Conservation (phyloP, 2,113 vertebrate genomes). For the Hyla sarda region DNA sequence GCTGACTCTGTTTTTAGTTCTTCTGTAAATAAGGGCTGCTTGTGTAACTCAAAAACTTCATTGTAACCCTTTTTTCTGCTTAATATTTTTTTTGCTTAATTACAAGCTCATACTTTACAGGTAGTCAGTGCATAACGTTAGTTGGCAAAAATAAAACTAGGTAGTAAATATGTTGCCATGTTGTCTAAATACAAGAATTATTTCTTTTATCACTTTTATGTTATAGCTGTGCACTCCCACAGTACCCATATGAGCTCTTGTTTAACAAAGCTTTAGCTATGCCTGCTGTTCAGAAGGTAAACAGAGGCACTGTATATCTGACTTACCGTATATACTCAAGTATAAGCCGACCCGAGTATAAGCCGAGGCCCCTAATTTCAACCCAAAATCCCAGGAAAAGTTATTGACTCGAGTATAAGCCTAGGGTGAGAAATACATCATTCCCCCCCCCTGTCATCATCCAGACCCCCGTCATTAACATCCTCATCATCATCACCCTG, state of each 20-base stretch:
- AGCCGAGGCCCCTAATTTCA: too few relatives aligned
- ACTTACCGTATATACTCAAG: too few relatives aligned
- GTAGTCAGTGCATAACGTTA: not conserved
- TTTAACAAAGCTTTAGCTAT: conserved; percentile 22
- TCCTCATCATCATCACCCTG: too few relatives aligned
- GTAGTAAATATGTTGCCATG: too few relatives aligned
- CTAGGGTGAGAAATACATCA: too few relatives aligned
- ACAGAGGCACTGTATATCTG: conserved; percentile 21
- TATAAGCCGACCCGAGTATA: too few relatives aligned
- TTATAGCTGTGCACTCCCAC: not conserved
- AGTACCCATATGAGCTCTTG: not conserved
- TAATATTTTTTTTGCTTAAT: not conserved
- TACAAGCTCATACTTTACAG: not conserved
- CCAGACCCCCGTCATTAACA: too few relatives aligned
- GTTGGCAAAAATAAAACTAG: not conserved
- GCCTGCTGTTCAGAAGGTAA: conserved; percentile 34
- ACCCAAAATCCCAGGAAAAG: too few relatives aligned
- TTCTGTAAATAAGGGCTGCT: too few relatives aligned
- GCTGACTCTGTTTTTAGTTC: too few relatives aligned
- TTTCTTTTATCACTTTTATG: not conserved
- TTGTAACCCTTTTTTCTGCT: not conserved
- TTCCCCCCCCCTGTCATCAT: too few relatives aligned
- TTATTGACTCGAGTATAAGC: too few relatives aligned
- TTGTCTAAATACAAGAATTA: not conserved
- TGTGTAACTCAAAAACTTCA: not conserved